phyloP scores from a whole-genome alignment of 1,140 invertebrate genomes.

The Mylabris phalerata region DNA sequence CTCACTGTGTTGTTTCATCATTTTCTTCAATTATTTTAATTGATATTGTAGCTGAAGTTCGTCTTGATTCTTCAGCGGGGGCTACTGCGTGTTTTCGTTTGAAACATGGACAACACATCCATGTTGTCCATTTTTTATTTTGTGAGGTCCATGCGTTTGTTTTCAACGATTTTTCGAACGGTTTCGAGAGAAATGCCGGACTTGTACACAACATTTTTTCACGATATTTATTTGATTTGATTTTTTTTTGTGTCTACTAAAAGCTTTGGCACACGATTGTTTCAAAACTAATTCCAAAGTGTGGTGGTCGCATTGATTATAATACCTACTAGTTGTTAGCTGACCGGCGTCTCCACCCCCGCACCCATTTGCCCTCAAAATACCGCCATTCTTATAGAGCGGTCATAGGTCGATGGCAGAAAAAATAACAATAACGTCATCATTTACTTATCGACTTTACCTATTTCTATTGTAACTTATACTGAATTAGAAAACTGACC shows the following conservation, averaged over 20 bases:
- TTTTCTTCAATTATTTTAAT: neutral
- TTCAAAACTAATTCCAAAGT: conserved; percentile 21
- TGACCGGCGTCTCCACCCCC: conserved; percentile 27
- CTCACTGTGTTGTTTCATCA: conserved; percentile 7
- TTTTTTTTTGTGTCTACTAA: neutral
- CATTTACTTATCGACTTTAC: neutral
- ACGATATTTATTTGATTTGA: too few species aligned
- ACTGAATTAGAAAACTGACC: neutral
- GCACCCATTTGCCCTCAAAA: conserved; percentile 19
- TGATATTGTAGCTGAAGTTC: neutral
- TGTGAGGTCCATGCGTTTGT: conserved; percentile 17
- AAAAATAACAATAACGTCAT: neutral
- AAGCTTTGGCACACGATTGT: conserved; percentile 8
- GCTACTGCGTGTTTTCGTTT: neutral
- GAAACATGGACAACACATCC: conserved; percentile 6
- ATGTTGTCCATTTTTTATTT: conserved; percentile 10
- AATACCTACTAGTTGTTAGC: neutral
- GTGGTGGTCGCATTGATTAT: conserved; percentile 31
- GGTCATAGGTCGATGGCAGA: conserved; percentile 12
- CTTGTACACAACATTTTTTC: conserved; percentile 7
- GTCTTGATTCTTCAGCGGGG: neutral
- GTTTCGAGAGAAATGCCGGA: neutral
- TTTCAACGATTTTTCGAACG: conserved; percentile 4
- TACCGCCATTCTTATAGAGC: conserved; percentile 6
- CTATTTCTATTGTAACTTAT: too few species aligned